Evolutionary conservation across 1,140 invertebrate genomes (phyloP), one percentile per base, ranked within the genome.

Genomic region (Calycopis cecrops): DNA sequence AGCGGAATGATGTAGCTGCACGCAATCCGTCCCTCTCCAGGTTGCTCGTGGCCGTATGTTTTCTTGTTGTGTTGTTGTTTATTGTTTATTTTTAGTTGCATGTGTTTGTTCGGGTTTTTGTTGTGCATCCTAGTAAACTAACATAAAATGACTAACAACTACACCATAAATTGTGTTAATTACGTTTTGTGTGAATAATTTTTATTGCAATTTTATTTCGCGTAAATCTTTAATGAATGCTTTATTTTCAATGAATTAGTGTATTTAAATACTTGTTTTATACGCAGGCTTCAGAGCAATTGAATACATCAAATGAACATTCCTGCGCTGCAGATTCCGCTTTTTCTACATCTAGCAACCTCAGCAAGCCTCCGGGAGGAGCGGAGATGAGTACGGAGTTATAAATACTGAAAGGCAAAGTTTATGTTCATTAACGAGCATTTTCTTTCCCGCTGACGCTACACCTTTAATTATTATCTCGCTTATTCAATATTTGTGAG

Each of bases 381-480:
- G 69, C 73, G 33, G 83, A 86, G 64, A 87, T 87, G 83, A 87
- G 83, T 60, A 87, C 83, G 8, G 83, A 87, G 57, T 72, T 87
- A 44, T 87, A 60, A 81, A 71, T 57, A 47, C 33, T 44, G 40
- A 16, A 44, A 28, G 28, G 35, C 17, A 49, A 55, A 48, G 28
- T 50, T 34, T 50, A 14, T 50, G 34, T 16, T 50, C 48, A 50
- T 35, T 34, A 34, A 14, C 34, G 34, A 14, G 40, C 40, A 16
- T 44, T 14, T 44, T 9, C 40, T 44, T 44, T 44, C 16, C 17
- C 40, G 40, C 40, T 44, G 40, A 44, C 0, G 14, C 40, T 44
- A 44, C 40, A 42, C 14, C 40, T 44, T 40, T 44, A 28, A 28
- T 28, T 9, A 17, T 44, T 44, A 44, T 44, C 40, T 17, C 40